phyloP scores from a whole-genome alignment of 2,797 vertebrate species.

The Gadopsis bispinosus region DNA sequence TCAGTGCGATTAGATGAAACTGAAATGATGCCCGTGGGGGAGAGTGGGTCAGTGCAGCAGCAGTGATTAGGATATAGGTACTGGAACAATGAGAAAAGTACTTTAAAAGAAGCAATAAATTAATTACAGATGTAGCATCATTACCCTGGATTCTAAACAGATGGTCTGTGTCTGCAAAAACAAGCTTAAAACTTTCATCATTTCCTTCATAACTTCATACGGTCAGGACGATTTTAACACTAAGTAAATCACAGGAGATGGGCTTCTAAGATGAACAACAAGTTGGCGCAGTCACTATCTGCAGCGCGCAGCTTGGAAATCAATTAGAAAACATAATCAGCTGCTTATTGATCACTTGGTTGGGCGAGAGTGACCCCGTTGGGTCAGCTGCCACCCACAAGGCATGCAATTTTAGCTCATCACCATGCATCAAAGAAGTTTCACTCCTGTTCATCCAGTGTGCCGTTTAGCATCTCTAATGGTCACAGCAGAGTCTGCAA shows the following conservation, averaged over 20 bases:
- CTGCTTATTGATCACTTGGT: constrained; percentile 42
- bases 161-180: constrained; percentile 24
- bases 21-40: constrained; percentile 46
- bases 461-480: constrained; percentile 48
- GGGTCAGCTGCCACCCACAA: constrained; percentile 40
- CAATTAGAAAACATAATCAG: constrained; percentile 59
- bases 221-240: neutral
- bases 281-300: neutral
- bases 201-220: constrained; percentile 22
- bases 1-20: constrained; percentile 56
- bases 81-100: constrained; percentile 42
- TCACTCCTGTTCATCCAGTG: constrained; percentile 33
- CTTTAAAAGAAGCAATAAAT: constrained; percentile 50
- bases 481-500: neutral
- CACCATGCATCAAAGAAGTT: constrained; percentile 45
- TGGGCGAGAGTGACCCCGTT: constrained; percentile 29
- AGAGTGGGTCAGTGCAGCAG: constrained; percentile 22
- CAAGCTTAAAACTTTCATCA: constrained; percentile 32
- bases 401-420: constrained; percentile 49
- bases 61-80: constrained; percentile 23
- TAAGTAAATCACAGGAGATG: constrained; percentile 12
- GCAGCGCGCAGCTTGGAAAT: constrained; percentile 15
- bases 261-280: neutral
- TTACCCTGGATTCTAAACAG: constrained; percentile 47
- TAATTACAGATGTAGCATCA: constrained; percentile 26